These are phyloP conservation scores for Drosophila dunni DNA, from an alignment of 1,140 invertebrate species.

Conservation along the genomic window DNA sequence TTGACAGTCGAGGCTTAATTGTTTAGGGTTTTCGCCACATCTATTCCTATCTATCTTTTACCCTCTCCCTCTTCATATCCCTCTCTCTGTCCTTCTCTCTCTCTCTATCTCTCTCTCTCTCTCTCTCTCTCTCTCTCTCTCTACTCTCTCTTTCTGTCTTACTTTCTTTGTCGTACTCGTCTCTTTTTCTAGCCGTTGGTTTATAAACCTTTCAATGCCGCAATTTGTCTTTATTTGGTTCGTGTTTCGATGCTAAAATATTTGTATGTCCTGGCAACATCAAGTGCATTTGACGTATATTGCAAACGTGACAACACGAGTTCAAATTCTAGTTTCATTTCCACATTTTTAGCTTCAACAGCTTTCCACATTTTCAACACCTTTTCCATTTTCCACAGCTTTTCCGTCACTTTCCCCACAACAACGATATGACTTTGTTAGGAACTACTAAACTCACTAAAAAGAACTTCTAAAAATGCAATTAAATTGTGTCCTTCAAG, in stretches of 20 bases:
- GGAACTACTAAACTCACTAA: too few species aligned
- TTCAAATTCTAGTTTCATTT: neutral
- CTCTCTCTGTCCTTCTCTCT: neutral
- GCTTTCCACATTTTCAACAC: neutral
- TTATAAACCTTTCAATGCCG: constrained; percentile 81
- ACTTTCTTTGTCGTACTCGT: neutral
- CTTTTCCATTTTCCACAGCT: neutral
- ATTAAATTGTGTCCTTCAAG: too few species aligned
- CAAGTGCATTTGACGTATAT: constrained; percentile 83
- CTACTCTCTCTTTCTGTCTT: neutral
- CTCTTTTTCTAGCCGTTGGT: constrained; percentile 8
- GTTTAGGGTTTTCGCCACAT: too few species aligned
- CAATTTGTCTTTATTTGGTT: constrained; percentile 84
- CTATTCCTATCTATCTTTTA: neutral
- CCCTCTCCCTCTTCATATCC: neutral
- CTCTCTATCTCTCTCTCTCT: neutral
- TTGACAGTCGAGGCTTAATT: neutral
- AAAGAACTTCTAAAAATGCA: too few species aligned
- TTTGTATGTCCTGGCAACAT: constrained; percentile 55
- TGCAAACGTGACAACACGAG: constrained; percentile 74
- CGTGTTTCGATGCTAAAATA: constrained; percentile 77
- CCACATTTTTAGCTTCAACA: too few species aligned
- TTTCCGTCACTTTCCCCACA: neutral
- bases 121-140: neutral
- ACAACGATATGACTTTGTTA: too few species aligned